phyloP scores from a whole-genome alignment of 1,140 invertebrate genomes.

The Trachymyrmex cornetzi region DNA sequence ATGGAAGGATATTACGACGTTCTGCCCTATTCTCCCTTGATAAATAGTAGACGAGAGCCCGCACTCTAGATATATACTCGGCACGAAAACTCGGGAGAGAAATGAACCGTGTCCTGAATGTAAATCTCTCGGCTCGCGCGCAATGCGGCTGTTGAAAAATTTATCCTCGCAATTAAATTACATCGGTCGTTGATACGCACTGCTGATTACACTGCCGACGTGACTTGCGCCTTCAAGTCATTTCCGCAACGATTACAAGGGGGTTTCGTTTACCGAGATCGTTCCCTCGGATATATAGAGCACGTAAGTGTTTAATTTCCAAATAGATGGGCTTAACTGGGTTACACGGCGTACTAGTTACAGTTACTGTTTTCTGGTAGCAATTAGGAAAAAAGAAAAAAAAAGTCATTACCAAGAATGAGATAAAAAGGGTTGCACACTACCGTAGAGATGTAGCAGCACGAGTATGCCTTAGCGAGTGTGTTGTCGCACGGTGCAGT shows the following conservation, averaged over 20 bases:
- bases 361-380: constrained; percentile 7
- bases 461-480: constrained; percentile 49
- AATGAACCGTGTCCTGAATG: constrained; percentile 41
- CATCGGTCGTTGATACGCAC: constrained; percentile 17
- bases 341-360: constrained; percentile 5
- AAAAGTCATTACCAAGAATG: constrained; percentile 52
- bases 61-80: neutral
- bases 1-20: neutral
- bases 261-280: neutral
- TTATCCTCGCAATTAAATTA: constrained; percentile 44
- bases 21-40: constrained; percentile 2
- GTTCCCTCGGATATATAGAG: neutral
- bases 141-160: constrained; percentile 38
- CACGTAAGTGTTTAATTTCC: neutral
- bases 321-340: constrained; percentile 30
- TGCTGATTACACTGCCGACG: constrained; percentile 33
- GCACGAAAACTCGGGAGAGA: constrained; percentile 20
- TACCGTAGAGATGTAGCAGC: constrained; percentile 59
- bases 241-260: constrained; percentile 33
- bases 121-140: constrained; percentile 39
- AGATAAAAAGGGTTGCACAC: constrained; percentile 60
- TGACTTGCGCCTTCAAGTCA: constrained; percentile 36
- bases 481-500: constrained; percentile 53
- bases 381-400: constrained; percentile 5
- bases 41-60: constrained; percentile 13